Conservation (phyloP, 1,140 invertebrate genomes). For the Drosophila burlai region DNA sequence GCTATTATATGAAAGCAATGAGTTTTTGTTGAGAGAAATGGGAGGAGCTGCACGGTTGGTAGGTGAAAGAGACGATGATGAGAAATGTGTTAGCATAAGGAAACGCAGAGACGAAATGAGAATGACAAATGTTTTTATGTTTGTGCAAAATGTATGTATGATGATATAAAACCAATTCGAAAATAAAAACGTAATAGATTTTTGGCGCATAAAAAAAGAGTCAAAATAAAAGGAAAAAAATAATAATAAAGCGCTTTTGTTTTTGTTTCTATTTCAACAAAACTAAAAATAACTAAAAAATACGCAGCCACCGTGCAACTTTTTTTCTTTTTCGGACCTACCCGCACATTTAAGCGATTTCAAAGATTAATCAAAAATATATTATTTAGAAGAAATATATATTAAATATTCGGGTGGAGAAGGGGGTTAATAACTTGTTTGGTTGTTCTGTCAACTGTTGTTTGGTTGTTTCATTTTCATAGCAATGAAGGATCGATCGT, state of each 20-base stretch:
- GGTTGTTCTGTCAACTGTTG: conserved; percentile 82
- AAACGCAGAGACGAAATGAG: conserved; percentile 54
- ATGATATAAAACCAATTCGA: conserved; percentile 74
- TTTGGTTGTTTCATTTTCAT: conserved; percentile 42
- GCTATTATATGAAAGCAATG: conserved; percentile 10
- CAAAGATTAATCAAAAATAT: conserved; percentile 58
- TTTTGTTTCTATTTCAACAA: conserved; percentile 34
- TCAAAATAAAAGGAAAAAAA: conserved; percentile 26
- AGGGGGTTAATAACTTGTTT: conserved; percentile 72
- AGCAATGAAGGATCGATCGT: conserved; percentile 63
- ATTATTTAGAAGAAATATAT: conserved; percentile 35
- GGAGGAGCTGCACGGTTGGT: conserved; percentile 66
- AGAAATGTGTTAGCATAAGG: conserved; percentile 44
- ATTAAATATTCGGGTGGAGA: conserved; percentile 50
- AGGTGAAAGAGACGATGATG: too few species aligned
- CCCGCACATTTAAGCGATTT: conserved; percentile 43
- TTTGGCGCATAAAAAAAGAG: conserved; percentile 43
- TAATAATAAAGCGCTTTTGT: conserved; percentile 46
- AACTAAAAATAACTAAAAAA: conserved; percentile 48
- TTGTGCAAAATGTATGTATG: conserved; percentile 43
- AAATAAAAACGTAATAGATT: conserved; percentile 77
- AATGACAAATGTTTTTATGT: conserved; percentile 41
- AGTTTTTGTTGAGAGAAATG: conserved; percentile 28
- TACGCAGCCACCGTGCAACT: conserved; percentile 84
- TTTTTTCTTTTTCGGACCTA: conserved; percentile 71